Conservation (phyloP, 2,888 invertebrate genomes). For the Malthinus seriepunctatus region DNA sequence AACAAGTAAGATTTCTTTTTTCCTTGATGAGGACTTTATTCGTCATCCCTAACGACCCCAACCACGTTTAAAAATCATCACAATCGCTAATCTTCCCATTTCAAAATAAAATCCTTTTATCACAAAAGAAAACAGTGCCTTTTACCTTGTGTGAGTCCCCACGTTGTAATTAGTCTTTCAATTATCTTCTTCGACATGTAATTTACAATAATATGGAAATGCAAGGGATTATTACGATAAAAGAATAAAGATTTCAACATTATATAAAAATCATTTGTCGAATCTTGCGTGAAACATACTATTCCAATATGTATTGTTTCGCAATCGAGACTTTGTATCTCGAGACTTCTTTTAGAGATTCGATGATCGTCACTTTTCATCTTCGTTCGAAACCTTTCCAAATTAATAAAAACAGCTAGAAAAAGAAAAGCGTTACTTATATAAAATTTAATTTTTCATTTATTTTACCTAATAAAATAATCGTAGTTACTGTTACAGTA, state of each 20-base stretch:
- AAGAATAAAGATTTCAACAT: conserved; percentile 1
- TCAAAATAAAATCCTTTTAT: no score
- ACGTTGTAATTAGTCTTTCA: background rate
- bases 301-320: conserved; percentile 2
- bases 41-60: no score
- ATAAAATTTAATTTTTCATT: background rate
- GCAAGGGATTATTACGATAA: background rate
- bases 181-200: background rate
- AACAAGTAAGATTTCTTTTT: no score
- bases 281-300: background rate
- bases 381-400: no score
- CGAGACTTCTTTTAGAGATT: background rate
- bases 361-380: background rate
- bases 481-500: background rate
- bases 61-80: background rate
- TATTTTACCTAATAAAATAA: background rate
- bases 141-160: conserved; percentile 3
- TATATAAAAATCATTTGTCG: background rate
- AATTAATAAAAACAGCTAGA: background rate
- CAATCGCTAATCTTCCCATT: background rate
- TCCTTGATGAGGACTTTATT: no score
- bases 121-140: no score
- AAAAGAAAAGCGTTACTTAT: background rate
- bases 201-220: background rate
- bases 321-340: background rate